Conservation (phyloP, 1,140 invertebrate genomes). For the Drosophila santomea region DNA sequence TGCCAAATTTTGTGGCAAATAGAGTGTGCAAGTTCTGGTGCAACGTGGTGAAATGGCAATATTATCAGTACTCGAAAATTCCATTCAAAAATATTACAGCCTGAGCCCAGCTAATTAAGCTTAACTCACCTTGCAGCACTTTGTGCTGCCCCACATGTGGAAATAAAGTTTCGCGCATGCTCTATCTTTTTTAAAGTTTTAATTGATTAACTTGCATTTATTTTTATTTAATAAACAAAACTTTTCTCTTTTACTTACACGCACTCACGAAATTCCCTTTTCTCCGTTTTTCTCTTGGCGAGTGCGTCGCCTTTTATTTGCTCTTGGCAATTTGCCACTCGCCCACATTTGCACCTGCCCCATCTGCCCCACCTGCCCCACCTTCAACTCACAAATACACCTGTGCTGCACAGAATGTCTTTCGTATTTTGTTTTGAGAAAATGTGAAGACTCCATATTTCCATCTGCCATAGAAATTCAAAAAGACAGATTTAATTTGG, state of each 20-base stretch:
- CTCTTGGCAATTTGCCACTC: constrained; percentile 46
- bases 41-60: constrained; percentile 28
- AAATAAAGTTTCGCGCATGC: constrained; percentile 49
- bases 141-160: constrained; percentile 2
- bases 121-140: constrained; percentile 28
- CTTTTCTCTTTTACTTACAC: constrained; percentile 50
- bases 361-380: constrained; percentile 10
- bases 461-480: not conserved
- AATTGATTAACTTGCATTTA: constrained; percentile 81
- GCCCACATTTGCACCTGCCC: constrained; percentile 11
- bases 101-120: constrained; percentile 57
- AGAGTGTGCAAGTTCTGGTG: constrained; percentile 5
- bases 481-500: constrained; percentile 15
- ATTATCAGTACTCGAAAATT: not conserved
- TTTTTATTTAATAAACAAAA: constrained; percentile 81
- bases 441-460: not conserved
- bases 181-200: constrained; percentile 74
- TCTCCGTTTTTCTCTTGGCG: not conserved
- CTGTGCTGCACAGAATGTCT: constrained; percentile 32
- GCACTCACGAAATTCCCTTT: constrained; percentile 4
- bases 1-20: constrained; percentile 54
- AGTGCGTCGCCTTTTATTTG: constrained; percentile 38
- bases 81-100: not conserved
- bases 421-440: constrained; percentile 2
- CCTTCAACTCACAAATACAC: constrained; percentile 5